Evolutionary conservation across 1,140 invertebrate species (phyloP).

Genomic region (Tetranychus cinnabarinus): DNA sequence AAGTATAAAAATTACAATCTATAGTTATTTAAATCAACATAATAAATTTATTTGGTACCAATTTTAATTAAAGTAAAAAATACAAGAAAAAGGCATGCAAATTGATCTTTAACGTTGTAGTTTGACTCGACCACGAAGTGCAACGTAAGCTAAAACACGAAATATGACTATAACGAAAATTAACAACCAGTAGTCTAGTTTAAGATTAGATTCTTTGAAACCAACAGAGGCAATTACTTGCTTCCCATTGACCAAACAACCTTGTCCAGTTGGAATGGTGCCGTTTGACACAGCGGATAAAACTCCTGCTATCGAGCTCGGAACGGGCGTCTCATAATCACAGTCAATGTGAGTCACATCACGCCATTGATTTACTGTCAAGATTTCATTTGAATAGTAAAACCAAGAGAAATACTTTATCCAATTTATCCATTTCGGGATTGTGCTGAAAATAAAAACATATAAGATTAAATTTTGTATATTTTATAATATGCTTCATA

Average conservation of each 20-base stretch:
- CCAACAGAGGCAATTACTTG: background rate
- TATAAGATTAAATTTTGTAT: too few relatives aligned
- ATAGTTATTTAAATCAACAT: too few relatives aligned
- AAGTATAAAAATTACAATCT: too few relatives aligned
- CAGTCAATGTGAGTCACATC: conserved; percentile 36
- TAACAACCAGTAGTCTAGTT: background rate
- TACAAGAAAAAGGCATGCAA: too few relatives aligned
- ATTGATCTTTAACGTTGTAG: background rate
- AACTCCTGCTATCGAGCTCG: background rate
- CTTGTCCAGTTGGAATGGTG: background rate
- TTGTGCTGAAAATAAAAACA: conserved; percentile 30
- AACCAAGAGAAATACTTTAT: conserved; percentile 85
- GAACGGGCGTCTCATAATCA: background rate
- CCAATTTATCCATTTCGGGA: conserved; percentile 69
- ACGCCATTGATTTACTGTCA: conserved; percentile 79
- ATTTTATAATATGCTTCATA: too few relatives aligned
- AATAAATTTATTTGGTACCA: too few relatives aligned
- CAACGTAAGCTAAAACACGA: background rate
- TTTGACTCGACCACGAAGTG: background rate
- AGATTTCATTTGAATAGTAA: conserved; percentile 69
- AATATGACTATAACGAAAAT: background rate
- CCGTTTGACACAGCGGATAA: background rate
- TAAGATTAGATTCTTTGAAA: background rate
- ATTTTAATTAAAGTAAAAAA: too few relatives aligned
- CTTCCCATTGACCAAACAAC: background rate